These are phyloP conservation scores for Macropodus opercularis DNA, from an alignment of 2,797 vertebrate species.

Conservation along the genomic window DNA sequence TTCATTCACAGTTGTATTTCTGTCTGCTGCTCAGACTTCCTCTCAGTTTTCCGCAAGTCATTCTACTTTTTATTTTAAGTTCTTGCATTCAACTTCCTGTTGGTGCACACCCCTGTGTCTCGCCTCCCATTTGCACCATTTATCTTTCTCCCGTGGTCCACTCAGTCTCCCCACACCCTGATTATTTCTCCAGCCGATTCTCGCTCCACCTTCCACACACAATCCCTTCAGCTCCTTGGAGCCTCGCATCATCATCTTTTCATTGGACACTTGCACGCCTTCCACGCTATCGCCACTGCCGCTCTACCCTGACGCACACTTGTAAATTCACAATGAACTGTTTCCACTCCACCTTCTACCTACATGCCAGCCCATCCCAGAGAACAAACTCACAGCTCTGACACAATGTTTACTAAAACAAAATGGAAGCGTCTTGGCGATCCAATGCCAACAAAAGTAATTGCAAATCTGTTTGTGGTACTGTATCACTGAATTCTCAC, in stretches of 20 bases:
- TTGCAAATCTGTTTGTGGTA: not conserved
- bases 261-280: not conserved
- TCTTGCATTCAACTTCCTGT: too few relatives aligned
- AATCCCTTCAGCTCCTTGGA: not conserved
- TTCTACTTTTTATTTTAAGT: not conserved
- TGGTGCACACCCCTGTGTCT: too few relatives aligned
- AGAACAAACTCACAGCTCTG: conserved; percentile 65
- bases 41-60: not conserved
- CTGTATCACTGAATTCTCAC: not conserved
- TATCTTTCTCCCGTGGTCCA: not conserved
- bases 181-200: not conserved
- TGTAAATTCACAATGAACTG: conserved; percentile 15
- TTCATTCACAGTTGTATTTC: too few relatives aligned
- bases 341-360: conserved; percentile 55
- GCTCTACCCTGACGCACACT: conserved; percentile 7
- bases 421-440: conserved; percentile 29
- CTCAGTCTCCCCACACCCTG: conserved; percentile 10
- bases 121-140: not conserved
- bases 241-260: not conserved
- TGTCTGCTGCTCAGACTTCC: not conserved
- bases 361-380: conserved; percentile 66
- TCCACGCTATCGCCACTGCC: not conserved
- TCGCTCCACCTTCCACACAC: conserved; percentile 14
- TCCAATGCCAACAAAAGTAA: conserved; percentile 40
- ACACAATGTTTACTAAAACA: conserved; percentile 38